Percentiles rank a stretch among this genome's conserved stretches.
Evolutionary conservation across 2,797 vertebrate genomes (phyloP).

Genomic region (Xenops minutus): DNA sequence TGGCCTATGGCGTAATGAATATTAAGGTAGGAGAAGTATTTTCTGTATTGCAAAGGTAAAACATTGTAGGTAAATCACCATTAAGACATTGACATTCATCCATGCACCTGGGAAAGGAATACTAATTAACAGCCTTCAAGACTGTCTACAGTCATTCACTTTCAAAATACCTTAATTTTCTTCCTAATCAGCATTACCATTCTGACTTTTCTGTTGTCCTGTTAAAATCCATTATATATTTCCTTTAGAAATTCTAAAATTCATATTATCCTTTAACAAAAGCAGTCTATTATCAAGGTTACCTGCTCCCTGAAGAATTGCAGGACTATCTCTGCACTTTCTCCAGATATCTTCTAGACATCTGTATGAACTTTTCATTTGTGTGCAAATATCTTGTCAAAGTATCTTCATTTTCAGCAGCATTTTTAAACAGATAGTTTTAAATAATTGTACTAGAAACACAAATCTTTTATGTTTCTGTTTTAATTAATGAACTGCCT

Average conservation of each 20-base stretch:
- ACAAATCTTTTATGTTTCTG: background rate
- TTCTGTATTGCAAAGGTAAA: conserved; percentile 65
- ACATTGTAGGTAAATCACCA: background rate
- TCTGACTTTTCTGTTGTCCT: background rate
- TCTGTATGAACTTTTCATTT: background rate
- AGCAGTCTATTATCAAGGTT: background rate
- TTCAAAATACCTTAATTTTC: background rate
- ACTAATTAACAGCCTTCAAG: background rate
- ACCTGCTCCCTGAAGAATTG: background rate
- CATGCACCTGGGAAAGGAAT: background rate
- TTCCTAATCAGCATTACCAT: background rate
- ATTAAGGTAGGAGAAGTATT: conserved; percentile 60
- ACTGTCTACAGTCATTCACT: background rate
- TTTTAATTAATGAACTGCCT: background rate
- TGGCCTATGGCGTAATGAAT: conserved; percentile 80
- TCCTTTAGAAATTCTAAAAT: background rate
- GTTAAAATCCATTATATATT: background rate
- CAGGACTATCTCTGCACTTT: background rate
- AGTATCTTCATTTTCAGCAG: background rate
- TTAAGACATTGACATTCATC: background rate
- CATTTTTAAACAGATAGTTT: background rate
- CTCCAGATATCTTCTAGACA: background rate
- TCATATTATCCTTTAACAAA: background rate
- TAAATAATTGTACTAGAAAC: background rate
- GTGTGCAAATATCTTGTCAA: background rate